phyloP scores from a whole-genome alignment of 2,888 invertebrate genomes.

The Caenorhabditis sinica region DNA sequence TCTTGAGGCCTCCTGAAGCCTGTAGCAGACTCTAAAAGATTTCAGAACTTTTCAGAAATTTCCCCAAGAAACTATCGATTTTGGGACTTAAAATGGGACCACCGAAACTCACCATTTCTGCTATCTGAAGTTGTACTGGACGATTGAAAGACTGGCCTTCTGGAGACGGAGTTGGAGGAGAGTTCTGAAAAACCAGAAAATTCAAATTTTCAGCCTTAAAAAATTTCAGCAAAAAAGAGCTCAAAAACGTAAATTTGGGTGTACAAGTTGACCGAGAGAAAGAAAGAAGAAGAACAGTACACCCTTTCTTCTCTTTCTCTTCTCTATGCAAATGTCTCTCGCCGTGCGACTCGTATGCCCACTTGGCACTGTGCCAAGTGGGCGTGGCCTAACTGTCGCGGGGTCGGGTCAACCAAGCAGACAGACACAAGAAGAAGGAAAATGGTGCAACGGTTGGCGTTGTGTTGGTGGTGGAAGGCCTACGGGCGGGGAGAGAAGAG shows the following conservation, averaged over 20 bases:
- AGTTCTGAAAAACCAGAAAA: slow-evolving; percentile 18
- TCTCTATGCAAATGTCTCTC: slow-evolving; percentile 12
- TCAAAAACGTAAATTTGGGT: not conserved
- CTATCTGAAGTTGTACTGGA: not conserved
- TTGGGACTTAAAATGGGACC: not conserved
- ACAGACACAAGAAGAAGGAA: slow-evolving; percentile 5
- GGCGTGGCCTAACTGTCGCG: slow-evolving; percentile 24
- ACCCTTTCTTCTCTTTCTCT: slow-evolving; percentile 6
- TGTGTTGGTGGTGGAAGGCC: not conserved
- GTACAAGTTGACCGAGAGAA: not conserved
- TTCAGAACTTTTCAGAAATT: too few species aligned
- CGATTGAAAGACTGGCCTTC: not conserved
- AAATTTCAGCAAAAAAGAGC: not conserved
- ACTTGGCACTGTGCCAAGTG: slow-evolving; percentile 48
- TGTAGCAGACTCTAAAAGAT: too few species aligned
- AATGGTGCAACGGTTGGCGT: slow-evolving; percentile 32
- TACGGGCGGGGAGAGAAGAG: not conserved
- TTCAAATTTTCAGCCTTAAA: not conserved
- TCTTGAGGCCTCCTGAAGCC: too few species aligned
- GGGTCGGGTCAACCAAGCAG: not conserved
- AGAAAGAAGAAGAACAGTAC: slow-evolving; percentile 18
- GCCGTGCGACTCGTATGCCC: not conserved
- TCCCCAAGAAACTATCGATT: not conserved
- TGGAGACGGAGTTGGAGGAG: not conserved
- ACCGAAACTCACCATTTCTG: slow-evolving; percentile 27